phyloP scores from a whole-genome alignment of 1,140 invertebrate species.

The Harlomillsia oculata region DNA sequence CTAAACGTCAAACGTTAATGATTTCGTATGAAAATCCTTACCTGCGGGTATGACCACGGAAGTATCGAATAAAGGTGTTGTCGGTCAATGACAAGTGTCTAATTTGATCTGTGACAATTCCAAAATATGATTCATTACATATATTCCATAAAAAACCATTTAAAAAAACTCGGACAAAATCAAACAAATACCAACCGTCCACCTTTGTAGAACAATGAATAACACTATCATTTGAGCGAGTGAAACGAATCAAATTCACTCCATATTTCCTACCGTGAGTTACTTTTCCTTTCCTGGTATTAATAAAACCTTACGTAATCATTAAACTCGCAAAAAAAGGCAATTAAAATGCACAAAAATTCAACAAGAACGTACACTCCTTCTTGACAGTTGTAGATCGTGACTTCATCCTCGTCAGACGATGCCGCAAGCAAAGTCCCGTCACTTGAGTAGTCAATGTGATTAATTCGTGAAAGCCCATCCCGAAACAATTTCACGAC shows the following conservation, averaged over 20 bases:
- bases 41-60: slow-evolving; percentile 59
- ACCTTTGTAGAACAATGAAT: slow-evolving; percentile 98
- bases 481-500: slow-evolving; percentile 94
- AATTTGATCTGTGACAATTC: slow-evolving; percentile 65
- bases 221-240: slow-evolving; percentile 91
- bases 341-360: background rate
- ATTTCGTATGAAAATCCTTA: background rate
- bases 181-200: slow-evolving; percentile 51
- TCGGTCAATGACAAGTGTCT: slow-evolving; percentile 93
- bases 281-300: slow-evolving; percentile 54
- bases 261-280: slow-evolving; percentile 99
- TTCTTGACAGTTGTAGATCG: slow-evolving; percentile 97
- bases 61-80: slow-evolving; percentile 92
- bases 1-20: background rate
- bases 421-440: slow-evolving; percentile 93
- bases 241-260: slow-evolving; percentile 95
- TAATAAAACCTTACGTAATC: background rate
- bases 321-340: background rate
- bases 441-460: slow-evolving; percentile 88
- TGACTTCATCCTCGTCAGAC: slow-evolving; percentile 97
- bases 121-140: slow-evolving; percentile 21
- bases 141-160: background rate
- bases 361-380: slow-evolving; percentile 44
- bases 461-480: slow-evolving; percentile 94
- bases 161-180: slow-evolving; percentile 2